A percentile compares a stretch with the other conserved stretches of the same genome.
Conservation (phyloP, 1,140 invertebrate genomes). For the Cydia amplana region DNA sequence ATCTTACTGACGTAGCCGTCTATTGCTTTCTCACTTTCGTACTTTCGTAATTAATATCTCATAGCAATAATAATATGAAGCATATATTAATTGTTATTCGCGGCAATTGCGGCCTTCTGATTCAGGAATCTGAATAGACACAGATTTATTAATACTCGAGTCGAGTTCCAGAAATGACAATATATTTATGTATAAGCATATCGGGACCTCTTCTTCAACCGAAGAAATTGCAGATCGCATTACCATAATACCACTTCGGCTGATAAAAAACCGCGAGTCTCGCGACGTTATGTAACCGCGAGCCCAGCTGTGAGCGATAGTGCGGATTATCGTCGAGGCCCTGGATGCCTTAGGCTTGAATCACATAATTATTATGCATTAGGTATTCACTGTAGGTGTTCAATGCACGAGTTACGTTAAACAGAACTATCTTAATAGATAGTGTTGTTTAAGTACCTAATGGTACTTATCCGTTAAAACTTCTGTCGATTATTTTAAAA, state of each 20-base stretch:
- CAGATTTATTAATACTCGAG: neutral
- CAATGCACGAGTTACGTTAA: too few relatives aligned
- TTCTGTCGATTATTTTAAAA: too few relatives aligned
- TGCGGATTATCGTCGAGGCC: neutral
- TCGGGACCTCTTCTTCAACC: neutral
- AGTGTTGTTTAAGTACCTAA: too few relatives aligned
- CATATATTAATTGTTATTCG: neutral
- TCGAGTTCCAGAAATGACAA: neutral
- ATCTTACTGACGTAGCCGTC: too few relatives aligned
- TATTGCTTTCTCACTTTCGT: too few relatives aligned
- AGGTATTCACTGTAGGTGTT: too few relatives aligned
- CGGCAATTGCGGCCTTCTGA: neutral
- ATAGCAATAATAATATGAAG: too few relatives aligned
- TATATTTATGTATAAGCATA: neutral
- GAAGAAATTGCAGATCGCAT: constrained; percentile 14
- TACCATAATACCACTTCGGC: constrained; percentile 14
- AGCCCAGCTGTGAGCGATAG: neutral
- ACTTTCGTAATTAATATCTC: too few relatives aligned
- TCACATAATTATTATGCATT: too few relatives aligned
- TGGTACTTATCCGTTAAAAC: too few relatives aligned
- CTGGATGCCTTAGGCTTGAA: neutral
- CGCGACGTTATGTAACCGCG: neutral
- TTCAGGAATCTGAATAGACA: neutral
- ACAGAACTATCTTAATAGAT: too few relatives aligned
- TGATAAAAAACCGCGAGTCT: neutral